phyloP scores from a whole-genome alignment of 1,140 invertebrate genomes.

The Drosophila nikananu region DNA sequence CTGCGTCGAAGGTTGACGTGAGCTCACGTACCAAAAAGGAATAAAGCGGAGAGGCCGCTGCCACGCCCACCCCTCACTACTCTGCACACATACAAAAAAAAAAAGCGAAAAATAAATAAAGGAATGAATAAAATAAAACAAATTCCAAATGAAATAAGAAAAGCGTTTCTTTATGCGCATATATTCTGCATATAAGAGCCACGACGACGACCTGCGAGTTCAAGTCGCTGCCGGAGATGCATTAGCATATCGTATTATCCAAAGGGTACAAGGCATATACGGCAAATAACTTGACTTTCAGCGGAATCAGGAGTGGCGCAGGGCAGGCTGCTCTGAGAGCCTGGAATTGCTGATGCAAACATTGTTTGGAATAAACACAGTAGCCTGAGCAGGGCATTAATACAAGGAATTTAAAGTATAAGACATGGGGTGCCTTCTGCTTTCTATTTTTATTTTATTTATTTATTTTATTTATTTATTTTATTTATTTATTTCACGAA shows the following conservation, averaged over 20 bases:
- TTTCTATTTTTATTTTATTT: too few relatives aligned
- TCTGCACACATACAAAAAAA: too few relatives aligned
- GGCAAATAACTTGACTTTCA: slow-evolving; percentile 12
- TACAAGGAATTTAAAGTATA: background rate
- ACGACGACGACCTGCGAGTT: slow-evolving; percentile 12
- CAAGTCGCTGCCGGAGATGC: slow-evolving; percentile 12
- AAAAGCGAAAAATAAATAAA: background rate
- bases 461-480: too few relatives aligned
- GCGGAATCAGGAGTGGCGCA: background rate
- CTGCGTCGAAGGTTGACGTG: slow-evolving; percentile 53
- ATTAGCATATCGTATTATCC: slow-evolving; percentile 41
- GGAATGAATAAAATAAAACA: slow-evolving; percentile 32
- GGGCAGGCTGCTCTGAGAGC: too few relatives aligned
- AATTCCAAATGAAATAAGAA: slow-evolving; percentile 46
- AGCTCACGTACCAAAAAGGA: slow-evolving; percentile 46
- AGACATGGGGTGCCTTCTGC: too few relatives aligned
- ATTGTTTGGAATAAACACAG: background rate
- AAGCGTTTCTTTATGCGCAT: slow-evolving; percentile 27
- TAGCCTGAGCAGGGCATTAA: background rate
- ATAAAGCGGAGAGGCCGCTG: background rate
- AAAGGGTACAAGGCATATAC: slow-evolving; percentile 7
- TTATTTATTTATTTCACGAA: too few relatives aligned
- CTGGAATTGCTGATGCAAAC: slow-evolving; percentile 1
- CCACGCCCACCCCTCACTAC: slow-evolving; percentile 19
- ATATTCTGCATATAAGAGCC: slow-evolving; percentile 11